phyloP scores from a whole-genome alignment of 2,113 vertebrate genomes.

The Ardeotis arabs region DNA sequence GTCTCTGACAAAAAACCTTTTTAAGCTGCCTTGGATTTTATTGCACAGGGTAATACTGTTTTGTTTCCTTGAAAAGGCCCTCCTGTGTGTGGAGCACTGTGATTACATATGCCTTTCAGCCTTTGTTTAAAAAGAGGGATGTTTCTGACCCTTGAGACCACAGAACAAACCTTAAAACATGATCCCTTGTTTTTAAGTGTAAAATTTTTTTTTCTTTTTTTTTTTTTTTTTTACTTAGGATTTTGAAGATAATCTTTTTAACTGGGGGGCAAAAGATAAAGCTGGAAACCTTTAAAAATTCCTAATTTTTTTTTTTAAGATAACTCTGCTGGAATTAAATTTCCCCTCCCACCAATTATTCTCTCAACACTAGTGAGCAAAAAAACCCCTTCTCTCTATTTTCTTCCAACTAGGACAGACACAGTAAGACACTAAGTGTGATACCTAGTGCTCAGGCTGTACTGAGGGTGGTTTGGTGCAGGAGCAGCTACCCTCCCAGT shows the following conservation, averaged over 20 bases:
- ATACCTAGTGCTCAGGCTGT: rapidly evolving
- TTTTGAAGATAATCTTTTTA: not conserved
- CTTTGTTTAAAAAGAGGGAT: not conserved
- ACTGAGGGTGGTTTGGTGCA: not conserved
- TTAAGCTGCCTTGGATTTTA: not conserved
- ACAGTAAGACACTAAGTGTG: rapidly evolving
- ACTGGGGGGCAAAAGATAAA: not conserved
- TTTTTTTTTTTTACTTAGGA: not conserved
- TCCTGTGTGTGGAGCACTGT: not conserved
- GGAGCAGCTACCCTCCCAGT: not conserved
- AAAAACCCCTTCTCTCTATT: not conserved
- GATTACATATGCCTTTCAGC: not conserved
- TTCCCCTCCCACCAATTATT: rapidly evolving
- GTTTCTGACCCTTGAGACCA: not conserved
- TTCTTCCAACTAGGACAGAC: not conserved
- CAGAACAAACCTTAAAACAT: not conserved
- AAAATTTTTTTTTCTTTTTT: not conserved
- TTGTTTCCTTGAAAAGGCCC: not conserved
- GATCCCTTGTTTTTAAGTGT: not conserved
- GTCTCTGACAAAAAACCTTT: not conserved
- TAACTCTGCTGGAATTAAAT: not conserved
- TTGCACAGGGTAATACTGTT: not conserved
- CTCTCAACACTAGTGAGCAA: not conserved
- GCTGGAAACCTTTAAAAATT: not conserved
- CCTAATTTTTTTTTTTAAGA: not conserved